Conservation (phyloP, 2,797 vertebrate species). For the Dendrocincla fuliginosa region DNA sequence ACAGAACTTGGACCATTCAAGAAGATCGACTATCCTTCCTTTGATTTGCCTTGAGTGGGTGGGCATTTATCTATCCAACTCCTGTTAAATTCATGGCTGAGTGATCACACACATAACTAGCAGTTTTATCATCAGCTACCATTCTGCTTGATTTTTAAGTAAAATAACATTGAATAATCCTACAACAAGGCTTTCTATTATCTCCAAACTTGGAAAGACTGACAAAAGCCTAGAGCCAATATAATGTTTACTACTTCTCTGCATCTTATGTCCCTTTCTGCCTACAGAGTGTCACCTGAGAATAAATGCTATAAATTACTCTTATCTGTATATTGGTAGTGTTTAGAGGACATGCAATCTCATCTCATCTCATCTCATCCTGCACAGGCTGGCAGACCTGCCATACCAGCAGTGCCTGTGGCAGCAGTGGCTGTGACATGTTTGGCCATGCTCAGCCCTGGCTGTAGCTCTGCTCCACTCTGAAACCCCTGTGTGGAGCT, state of each 20-base stretch:
- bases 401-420: neutral
- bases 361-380: neutral
- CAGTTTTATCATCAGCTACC: neutral
- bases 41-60: neutral
- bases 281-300: neutral
- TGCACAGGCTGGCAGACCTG: neutral
- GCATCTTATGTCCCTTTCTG: neutral
- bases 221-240: neutral
- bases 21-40: neutral
- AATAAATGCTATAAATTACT: neutral
- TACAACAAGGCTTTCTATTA: neutral
- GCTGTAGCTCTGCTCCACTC: neutral
- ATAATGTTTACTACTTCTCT: neutral
- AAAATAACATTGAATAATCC: neutral
- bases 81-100: neutral
- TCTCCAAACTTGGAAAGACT: neutral
- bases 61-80: neutral
- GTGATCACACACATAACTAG: neutral
- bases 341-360: neutral
- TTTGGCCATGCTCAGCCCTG: neutral
- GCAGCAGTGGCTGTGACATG: accelerated
- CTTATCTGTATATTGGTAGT: neutral
- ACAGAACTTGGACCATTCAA: neutral
- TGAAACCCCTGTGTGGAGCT: neutral
- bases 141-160: neutral